phyloP scores from a whole-genome alignment of 2,113 vertebrate genomes.

The Oreochromis tanganicae region DNA sequence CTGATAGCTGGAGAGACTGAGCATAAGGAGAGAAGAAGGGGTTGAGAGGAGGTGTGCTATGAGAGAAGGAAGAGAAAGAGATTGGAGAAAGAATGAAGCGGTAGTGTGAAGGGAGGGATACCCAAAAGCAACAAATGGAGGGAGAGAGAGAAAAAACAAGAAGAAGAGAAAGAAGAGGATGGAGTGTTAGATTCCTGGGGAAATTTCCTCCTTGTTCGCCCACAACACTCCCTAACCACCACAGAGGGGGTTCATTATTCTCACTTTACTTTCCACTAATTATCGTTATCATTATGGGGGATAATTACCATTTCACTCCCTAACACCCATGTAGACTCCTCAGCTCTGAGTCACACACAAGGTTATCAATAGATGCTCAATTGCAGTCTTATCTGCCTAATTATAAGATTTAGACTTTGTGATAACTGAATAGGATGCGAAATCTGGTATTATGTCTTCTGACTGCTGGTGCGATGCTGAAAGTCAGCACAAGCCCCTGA shows the following conservation, averaged over 20 bases:
- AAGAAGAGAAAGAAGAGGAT: background rate
- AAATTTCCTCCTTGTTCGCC: slow-evolving; percentile 34
- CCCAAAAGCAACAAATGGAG: background rate
- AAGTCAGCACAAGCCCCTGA: slow-evolving; percentile 41
- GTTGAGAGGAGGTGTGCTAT: background rate
- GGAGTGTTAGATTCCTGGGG: background rate
- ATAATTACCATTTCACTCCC: slow-evolving; percentile 67
- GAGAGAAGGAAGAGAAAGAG: background rate
- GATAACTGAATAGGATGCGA: slow-evolving; percentile 58
- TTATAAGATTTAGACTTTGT: slow-evolving; percentile 66
- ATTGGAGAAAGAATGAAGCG: background rate
- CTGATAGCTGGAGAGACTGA: slow-evolving; percentile 12
- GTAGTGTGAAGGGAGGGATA: background rate
- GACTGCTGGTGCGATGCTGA: background rate
- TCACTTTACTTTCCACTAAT: slow-evolving; percentile 65
- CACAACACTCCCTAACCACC: slow-evolving; percentile 32
- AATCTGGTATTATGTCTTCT: slow-evolving; percentile 46
- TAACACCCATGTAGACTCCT: slow-evolving; percentile 52
- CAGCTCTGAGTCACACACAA: slow-evolving; percentile 48
- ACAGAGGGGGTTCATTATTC: slow-evolving; percentile 62
- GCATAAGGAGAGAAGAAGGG: background rate
- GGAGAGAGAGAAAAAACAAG: background rate
- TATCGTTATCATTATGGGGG: slow-evolving; percentile 64
- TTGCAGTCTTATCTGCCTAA: slow-evolving; percentile 63
- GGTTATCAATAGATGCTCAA: slow-evolving; percentile 68